Evolutionary conservation across 2,797 vertebrate species (phyloP), one percentile per base, ranked within the genome.

Genomic region (Ara ararauna): DNA sequence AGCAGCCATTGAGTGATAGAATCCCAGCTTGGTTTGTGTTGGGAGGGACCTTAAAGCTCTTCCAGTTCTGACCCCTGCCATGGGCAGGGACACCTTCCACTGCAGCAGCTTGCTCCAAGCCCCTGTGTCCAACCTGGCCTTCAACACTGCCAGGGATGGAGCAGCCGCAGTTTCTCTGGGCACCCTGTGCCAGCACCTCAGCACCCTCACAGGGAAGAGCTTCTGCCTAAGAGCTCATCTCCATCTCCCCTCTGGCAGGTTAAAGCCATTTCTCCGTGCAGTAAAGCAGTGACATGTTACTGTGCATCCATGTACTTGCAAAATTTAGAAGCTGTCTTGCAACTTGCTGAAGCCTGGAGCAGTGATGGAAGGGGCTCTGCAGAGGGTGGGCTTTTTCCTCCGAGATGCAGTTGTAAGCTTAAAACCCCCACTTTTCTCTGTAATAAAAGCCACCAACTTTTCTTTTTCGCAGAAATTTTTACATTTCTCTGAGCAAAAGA

Each of bases 221-320:
- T 56, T 56, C 32, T 56, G 32, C 32, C 54, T 10, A 3, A n/a
- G 54, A 56, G 32, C 54, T 15, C 54, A 7, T 13, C 54, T 56
- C 21, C 10, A 2, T 23, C 32, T 56, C 54, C 32, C 32, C 32
- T 56, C 32, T 4, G 54, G 32, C 32, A 23, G 54, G 20, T 56
- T 34, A 7, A 34, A 34, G 54, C 54, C 21, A 5, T 58, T 58
- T n/a, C n/a, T 13, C 7, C 0, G 0, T 12, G 34, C 48, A 11
- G 1, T 36, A 13, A 30, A 56, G 40, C 48, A 18, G 44, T 4
- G 75, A 17, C 9, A 1, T 0, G 0, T 71, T 70, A 7, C 1
- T 73, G 50, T 50, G 38, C 19, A 9, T 36, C 15, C 23, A 2
- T 0, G 0, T 10, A 2, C 36, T 3, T 36, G 6, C 10, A 21